These are phyloP conservation scores for Macrosoma leucophasiata DNA, from an alignment of 2,888 invertebrate species.

Conservation along the genomic window DNA sequence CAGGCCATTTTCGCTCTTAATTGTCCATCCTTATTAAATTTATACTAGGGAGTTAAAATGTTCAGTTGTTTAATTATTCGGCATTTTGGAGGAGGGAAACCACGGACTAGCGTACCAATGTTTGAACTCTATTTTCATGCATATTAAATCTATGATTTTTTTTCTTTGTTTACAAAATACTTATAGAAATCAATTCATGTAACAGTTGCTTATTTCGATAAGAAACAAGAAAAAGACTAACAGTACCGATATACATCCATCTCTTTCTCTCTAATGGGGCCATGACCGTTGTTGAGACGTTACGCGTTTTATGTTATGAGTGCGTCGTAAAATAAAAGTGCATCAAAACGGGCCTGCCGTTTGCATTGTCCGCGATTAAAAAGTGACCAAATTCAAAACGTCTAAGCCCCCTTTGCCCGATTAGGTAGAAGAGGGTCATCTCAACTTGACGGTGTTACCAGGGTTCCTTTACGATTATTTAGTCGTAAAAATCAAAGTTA, in stretches of 20 bases:
- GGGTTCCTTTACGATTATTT: conserved; percentile 77
- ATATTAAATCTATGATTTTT: too few species aligned
- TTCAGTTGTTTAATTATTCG: conserved; percentile 70
- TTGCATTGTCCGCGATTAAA: conserved; percentile 68
- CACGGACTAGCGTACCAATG: too few species aligned
- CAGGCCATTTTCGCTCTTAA: conserved; percentile 59
- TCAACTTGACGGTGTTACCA: conserved; percentile 47
- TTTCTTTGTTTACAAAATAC: conserved; percentile 4
- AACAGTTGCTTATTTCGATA: too few species aligned
- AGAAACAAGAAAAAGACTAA: conserved; percentile 34
- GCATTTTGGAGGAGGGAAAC: too few species aligned
- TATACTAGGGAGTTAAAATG: conserved; percentile 70
- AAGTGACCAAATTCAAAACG: conserved; percentile 44
- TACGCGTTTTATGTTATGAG: conserved; percentile 71
- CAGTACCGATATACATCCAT: conserved; percentile 27
- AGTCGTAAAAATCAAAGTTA: conserved; percentile 78
- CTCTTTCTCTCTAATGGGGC: conserved; percentile 42
- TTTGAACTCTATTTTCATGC: conserved; percentile 28
- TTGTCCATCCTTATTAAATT: conserved; percentile 71
- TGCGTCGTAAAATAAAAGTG: conserved; percentile 73
- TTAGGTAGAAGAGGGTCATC: conserved; percentile 30
- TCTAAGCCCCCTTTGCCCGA: conserved; percentile 22
- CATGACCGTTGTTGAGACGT: conserved; percentile 69
- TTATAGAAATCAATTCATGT: too few species aligned
- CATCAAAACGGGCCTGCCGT: conserved; percentile 66